Conservation (phyloP, 2,797 vertebrate species). For the Chanos chanos region DNA sequence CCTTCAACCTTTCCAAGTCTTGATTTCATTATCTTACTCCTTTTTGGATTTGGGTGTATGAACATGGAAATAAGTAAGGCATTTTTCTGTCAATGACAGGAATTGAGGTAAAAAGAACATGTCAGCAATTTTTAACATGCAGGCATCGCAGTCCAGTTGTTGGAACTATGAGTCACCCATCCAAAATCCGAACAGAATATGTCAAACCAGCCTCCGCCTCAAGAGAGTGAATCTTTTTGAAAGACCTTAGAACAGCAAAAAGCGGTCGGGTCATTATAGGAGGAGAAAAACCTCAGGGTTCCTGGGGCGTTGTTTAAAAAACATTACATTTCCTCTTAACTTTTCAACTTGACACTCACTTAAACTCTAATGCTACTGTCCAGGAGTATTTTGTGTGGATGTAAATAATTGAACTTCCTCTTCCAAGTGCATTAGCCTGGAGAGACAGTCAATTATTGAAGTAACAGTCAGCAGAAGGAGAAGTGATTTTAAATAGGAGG, state of each 20-base stretch:
- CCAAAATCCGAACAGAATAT: no score
- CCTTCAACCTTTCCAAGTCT: no score
- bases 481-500: conserved; percentile 6
- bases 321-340: conserved; percentile 25
- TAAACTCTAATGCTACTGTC: not conserved
- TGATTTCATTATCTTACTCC: no score
- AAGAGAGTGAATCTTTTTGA: not conserved
- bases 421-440: conserved; percentile 41
- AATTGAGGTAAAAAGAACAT: no score
- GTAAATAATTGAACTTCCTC: conserved; percentile 60
- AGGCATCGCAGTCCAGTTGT: no score
- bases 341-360: not conserved
- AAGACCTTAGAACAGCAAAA: not conserved
- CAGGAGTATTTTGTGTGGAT: conserved; percentile 22
- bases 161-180: no score
- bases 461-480: conserved; percentile 34
- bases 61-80: no score
- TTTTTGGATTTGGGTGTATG: no score
- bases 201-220: not conserved
- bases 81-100: no score
- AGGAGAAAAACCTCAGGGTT: not conserved
- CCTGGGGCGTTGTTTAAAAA: not conserved
- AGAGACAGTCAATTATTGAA: conserved; percentile 35
- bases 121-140: no score
- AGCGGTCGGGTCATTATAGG: not conserved